Percentiles rank a stretch among this genome's conserved stretches.
These are phyloP conservation scores for Pachymerium ferrugineum DNA, from an alignment of 2,888 invertebrate species.

Conservation along the genomic window DNA sequence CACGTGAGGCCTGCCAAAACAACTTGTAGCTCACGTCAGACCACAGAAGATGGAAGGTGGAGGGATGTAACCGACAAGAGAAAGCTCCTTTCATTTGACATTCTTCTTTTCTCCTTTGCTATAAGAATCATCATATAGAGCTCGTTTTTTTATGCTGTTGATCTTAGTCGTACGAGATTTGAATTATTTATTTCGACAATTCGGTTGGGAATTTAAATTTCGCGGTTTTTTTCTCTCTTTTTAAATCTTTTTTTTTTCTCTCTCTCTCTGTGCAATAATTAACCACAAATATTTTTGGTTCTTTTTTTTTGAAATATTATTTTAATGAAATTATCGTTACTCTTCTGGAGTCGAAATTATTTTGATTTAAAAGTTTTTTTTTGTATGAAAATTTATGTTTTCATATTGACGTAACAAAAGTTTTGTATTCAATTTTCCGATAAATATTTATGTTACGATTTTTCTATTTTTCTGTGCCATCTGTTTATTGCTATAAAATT, in stretches of 20 bases:
- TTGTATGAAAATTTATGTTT: too few species aligned
- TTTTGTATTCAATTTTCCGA: too few species aligned
- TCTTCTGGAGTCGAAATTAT: too few species aligned
- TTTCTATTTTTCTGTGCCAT: not conserved
- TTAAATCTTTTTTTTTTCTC: not conserved
- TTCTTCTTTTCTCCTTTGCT: not conserved
- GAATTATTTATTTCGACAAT: not conserved
- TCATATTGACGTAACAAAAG: too few species aligned
- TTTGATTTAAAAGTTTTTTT: too few species aligned
- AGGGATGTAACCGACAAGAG: constrained; percentile 1
- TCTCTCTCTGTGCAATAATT: too few species aligned
- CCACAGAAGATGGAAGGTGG: constrained; percentile 6
- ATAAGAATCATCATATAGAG: constrained; percentile 11
- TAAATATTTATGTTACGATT: not conserved
- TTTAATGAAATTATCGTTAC: too few species aligned
- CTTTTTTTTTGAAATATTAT: too few species aligned
- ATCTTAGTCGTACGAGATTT: not conserved
- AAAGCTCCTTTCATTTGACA: constrained; percentile 21
- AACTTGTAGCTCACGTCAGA: constrained; percentile 21
- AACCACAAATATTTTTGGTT: too few species aligned
- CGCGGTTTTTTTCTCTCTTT: too few species aligned
- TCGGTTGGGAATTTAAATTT: not conserved
- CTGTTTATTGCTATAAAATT: not conserved
- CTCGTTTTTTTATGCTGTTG: not conserved
- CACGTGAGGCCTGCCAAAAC: constrained; percentile 18